A percentile compares a stretch with the other conserved stretches of the same genome.
Evolutionary conservation across 2,888 invertebrate species (phyloP).

Genomic region (Neoascia interrupta): DNA sequence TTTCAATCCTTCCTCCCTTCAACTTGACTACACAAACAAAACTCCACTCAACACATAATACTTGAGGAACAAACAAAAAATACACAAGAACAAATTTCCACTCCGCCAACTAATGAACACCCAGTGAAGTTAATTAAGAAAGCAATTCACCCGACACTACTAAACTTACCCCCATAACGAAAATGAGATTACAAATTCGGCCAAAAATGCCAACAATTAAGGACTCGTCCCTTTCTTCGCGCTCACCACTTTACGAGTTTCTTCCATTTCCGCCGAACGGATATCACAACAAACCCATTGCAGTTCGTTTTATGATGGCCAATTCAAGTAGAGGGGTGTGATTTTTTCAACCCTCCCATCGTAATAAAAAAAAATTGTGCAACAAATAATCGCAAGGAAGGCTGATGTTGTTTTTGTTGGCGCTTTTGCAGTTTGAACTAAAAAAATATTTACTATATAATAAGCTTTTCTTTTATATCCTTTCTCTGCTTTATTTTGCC

Average conservation of each 20-base stretch:
- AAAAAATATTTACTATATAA: too few relatives aligned
- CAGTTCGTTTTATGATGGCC: constrained; percentile 41
- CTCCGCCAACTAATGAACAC: too few relatives aligned
- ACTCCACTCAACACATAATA: too few relatives aligned
- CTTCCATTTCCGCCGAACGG: constrained; percentile 20
- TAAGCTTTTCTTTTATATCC: background rate
- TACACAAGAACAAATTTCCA: too few relatives aligned
- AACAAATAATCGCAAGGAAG: constrained; percentile 30
- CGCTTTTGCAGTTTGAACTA: constrained; percentile 25
- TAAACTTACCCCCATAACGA: background rate
- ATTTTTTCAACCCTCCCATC: background rate
- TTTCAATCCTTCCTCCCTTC: too few relatives aligned
- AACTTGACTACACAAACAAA: too few relatives aligned
- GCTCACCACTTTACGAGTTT: background rate
- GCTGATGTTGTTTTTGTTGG: constrained; percentile 19
- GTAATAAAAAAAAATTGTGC: background rate
- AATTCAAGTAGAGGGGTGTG: constrained; percentile 31
- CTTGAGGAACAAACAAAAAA: too few relatives aligned
- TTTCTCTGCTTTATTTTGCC: background rate
- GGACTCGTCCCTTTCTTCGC: background rate
- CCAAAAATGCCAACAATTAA: constrained; percentile 40
- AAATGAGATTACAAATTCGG: constrained; percentile 14
- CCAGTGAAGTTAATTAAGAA: constrained; percentile 39
- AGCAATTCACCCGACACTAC: background rate
- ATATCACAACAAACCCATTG: constrained; percentile 40